phyloP scores from a whole-genome alignment of 2,113 vertebrate genomes.

The Campylomormyrus tamandua region DNA sequence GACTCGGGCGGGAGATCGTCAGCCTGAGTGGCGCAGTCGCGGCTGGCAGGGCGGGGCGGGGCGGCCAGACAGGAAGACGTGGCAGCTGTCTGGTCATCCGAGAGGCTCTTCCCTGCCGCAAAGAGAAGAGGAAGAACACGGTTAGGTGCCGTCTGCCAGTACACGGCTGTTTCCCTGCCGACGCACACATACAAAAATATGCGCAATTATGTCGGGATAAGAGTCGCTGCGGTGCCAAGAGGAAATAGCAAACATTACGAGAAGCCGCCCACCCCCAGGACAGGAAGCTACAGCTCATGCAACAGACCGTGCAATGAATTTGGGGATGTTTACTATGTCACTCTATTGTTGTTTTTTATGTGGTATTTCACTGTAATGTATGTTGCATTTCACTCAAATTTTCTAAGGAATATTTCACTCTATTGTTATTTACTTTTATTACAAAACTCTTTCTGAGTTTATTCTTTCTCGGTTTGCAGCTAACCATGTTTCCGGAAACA shows the following conservation, averaged over 20 bases:
- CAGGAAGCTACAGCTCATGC: not conserved
- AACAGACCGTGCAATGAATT: not conserved
- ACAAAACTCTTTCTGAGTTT: not conserved
- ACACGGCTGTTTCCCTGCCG: not conserved
- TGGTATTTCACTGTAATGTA: not conserved
- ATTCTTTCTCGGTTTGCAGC: not conserved
- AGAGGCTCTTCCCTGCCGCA: conserved; percentile 56
- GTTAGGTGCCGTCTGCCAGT: conserved; percentile 37
- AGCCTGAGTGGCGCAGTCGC: conserved; percentile 78
- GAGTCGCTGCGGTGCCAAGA: not conserved
- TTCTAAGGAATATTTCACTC: not conserved
- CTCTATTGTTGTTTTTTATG: not conserved
- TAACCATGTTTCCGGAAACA: not conserved
- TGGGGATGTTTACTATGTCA: not conserved
- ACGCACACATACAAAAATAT: not conserved
- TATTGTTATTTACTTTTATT: not conserved
- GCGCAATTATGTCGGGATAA: not conserved
- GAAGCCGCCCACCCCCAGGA: not conserved
- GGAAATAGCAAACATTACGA: not conserved
- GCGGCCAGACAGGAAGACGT: conserved; percentile 21
- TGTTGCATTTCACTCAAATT: no score
- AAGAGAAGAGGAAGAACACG: conserved; percentile 41
- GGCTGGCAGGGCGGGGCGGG: conserved; percentile 55
- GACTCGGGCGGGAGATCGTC: conserved; percentile 43
- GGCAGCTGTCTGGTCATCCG: conserved; percentile 59